Evolutionary conservation across 2,888 invertebrate species (phyloP).

Genomic region (Podabrus alpinus): DNA sequence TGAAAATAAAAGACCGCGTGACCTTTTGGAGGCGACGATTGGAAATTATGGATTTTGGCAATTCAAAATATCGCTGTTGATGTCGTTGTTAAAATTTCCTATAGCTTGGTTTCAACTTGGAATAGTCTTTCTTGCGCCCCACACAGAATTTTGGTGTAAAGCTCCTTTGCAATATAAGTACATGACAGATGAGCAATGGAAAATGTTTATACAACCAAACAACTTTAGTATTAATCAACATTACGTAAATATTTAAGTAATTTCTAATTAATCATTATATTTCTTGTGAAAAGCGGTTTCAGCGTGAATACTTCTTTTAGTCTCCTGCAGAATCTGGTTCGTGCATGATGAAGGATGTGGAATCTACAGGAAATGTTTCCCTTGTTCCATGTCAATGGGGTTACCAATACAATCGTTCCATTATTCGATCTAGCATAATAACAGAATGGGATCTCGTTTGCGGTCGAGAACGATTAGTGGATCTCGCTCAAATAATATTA

Average conservation of each 20-base stretch:
- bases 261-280: not conserved
- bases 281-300: not conserved
- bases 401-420: conserved; percentile 61
- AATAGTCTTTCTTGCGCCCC: conserved; percentile 66
- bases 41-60: conserved; percentile 68
- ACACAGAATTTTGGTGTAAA: conserved; percentile 63
- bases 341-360: conserved; percentile 9
- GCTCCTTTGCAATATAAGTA: conserved; percentile 43
- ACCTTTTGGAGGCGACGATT: conserved; percentile 47
- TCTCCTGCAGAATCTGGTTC: conserved; percentile 8
- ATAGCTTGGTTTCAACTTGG: conserved; percentile 67
- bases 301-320: conserved; percentile 1
- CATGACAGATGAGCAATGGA: conserved; percentile 55
- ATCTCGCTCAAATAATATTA: conserved; percentile 64
- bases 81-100: conserved; percentile 64
- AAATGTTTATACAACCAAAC: conserved; percentile 45
- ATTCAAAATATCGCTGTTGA: conserved; percentile 57
- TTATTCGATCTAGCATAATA: conserved; percentile 66
- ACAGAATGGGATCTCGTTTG: conserved; percentile 72
- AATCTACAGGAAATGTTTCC: not conserved
- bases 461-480: conserved; percentile 60
- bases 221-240: conserved; percentile 2
- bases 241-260: conserved; percentile 12
- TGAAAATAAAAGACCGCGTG: not conserved
- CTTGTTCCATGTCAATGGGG: conserved; percentile 44